Evolutionary conservation across 2,888 invertebrate species (phyloP), one percentile per base, ranked within the genome.

Genomic region (Drosophila pegasa): DNA sequence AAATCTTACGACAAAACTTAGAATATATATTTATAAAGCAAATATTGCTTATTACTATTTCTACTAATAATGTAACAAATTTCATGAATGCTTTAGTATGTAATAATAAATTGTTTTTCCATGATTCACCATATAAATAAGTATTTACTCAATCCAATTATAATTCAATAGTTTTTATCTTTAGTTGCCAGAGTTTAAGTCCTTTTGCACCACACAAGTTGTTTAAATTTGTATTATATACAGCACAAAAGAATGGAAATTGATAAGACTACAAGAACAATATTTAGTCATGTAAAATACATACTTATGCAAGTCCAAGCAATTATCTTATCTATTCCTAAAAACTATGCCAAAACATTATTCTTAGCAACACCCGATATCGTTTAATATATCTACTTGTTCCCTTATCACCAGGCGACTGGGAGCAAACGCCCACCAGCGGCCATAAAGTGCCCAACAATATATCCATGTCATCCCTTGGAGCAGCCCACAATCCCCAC

Each of bases 341-440:
- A 43, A 50, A 62, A 35, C 35, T 48, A 50, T 27, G 2, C 3
- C 16, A 8, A 41, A 43, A 14, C 22, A 63, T 52, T 25, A 38
- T 14, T 52, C 31, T 45, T 52, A 8, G 9, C 45, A 47, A 41
- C 55, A 27, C 65, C 50, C 66, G 20, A n/a, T 54, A 50, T 45
- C 51, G 25, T 43, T 25, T 18, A 40, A 54, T 62, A 37, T 47
- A 62, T 60, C 60, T 59, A 62, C 52, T 64, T 66, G 52, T 25
- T 38, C n/a, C 16, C 57, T 66, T 78, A 66, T 80, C 75, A 50
- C 33, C 57, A 65, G 69, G 72, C 41, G 56, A 41, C 58, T 50
- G 51, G 54, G 41, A 54, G 69, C 78, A 71, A 87, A 87, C 82
- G 87, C 82, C 87, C 60, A 61, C 65, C 51, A 38, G 40, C n/a